These are phyloP conservation scores for Spizella passerina DNA, from an alignment of 2,797 vertebrate species.

Conservation along the genomic window DNA sequence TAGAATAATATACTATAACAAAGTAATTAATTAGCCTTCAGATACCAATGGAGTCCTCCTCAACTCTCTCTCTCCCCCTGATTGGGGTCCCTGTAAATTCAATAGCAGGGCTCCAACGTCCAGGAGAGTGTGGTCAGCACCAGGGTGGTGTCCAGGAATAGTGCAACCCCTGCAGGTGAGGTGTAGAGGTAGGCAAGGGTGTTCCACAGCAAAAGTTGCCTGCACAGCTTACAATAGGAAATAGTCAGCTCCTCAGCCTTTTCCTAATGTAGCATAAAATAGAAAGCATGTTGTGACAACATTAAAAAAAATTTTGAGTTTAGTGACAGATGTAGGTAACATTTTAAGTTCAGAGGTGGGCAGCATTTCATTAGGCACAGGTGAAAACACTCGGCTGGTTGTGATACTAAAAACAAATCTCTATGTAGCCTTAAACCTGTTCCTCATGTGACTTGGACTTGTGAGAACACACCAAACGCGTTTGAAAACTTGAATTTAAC, in stretches of 20 bases:
- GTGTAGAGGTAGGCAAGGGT: not conserved
- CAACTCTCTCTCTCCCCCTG: no score
- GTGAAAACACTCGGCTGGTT: not conserved
- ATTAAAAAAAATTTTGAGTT: not conserved
- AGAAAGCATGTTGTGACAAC: not conserved
- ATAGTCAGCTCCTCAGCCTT: not conserved
- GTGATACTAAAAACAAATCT: not conserved
- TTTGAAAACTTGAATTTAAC: not conserved
- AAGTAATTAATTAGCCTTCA: not conserved
- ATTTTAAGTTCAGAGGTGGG: not conserved
- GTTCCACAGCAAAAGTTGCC: not conserved
- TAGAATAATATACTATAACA: not conserved
- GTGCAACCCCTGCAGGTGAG: fast-evolving
- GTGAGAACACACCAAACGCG: not conserved
- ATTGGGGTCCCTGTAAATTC: not conserved
- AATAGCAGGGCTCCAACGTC: not conserved
- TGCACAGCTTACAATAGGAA: not conserved
- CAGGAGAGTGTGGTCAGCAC: not conserved
- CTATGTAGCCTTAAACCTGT: not conserved
- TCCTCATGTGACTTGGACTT: not conserved
- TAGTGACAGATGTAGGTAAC: not conserved
- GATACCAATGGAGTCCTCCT: no score
- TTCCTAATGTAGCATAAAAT: not conserved
- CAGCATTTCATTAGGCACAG: not conserved
- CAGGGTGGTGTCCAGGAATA: not conserved